phyloP scores from a whole-genome alignment of 2,797 vertebrate genomes.

The Lepus townsendii region DNA sequence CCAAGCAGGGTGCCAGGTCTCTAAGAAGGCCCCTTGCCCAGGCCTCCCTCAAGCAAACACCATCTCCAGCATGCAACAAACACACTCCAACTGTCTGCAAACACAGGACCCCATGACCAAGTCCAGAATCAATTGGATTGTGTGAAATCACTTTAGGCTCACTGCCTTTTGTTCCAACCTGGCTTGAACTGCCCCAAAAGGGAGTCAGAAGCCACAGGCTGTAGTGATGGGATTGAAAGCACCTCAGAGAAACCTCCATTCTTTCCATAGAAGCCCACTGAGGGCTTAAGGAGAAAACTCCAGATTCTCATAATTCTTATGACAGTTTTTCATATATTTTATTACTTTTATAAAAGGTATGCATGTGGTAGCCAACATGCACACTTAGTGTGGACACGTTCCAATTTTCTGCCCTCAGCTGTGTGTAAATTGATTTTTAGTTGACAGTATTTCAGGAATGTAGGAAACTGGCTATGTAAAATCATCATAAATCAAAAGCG shows the following conservation, averaged over 20 bases:
- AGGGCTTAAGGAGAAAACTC: not conserved
- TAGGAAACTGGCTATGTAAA: conserved; percentile 32
- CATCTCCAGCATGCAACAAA: conserved; percentile 54
- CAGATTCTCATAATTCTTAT: conserved; percentile 25
- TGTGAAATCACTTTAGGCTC: conserved; percentile 38
- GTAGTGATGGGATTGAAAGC: not conserved
- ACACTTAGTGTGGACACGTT: not conserved
- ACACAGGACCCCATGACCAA: conserved; percentile 31
- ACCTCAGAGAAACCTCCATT: not conserved
- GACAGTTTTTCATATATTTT: not conserved
- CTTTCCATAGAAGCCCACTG: not conserved
- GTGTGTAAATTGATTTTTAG: conserved; percentile 62
- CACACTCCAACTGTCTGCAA: conserved; percentile 43
- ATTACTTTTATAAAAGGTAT: conserved; percentile 43
- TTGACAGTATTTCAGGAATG: conserved; percentile 62
- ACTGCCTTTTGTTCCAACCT: conserved; percentile 24
- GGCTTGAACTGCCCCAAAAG: not conserved
- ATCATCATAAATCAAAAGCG: conserved; percentile 27
- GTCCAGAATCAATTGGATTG: conserved; percentile 11
- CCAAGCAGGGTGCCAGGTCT: not conserved
- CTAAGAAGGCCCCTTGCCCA: not conserved
- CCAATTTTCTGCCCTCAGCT: not conserved
- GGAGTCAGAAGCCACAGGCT: conserved; percentile 22
- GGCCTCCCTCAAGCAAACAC: conserved; percentile 43
- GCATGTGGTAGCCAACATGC: not conserved